These are phyloP conservation scores for Mallotus villosus DNA, from an alignment of 2,797 vertebrate species.

Conservation along the genomic window DNA sequence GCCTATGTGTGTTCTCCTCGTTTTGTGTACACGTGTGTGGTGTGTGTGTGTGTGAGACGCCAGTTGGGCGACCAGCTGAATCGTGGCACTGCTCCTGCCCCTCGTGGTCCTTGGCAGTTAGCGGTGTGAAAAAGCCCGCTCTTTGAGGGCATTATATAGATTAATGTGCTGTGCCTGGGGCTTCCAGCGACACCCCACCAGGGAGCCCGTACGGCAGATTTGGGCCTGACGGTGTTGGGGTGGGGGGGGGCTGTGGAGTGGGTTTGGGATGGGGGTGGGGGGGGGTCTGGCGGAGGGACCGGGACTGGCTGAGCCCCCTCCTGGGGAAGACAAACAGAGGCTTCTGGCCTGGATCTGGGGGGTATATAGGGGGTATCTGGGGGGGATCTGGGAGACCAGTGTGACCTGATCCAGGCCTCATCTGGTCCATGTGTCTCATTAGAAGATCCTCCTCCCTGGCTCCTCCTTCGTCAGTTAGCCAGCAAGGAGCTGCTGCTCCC, in stretches of 20 bases:
- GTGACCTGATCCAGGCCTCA: conserved; percentile 53
- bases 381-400: conserved; percentile 46
- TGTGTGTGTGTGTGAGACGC: conserved; percentile 44
- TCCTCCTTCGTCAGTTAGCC: conserved; percentile 11
- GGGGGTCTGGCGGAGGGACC: conserved; percentile 27
- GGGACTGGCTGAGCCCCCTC: conserved; percentile 51
- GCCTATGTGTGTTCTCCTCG: conserved; percentile 4
- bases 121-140: conserved; percentile 80
- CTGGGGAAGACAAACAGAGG: conserved; percentile 60
- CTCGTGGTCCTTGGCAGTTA: conserved; percentile 76
- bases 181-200: conserved; percentile 66
- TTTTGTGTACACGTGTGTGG: conserved; percentile 12
- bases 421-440: conserved; percentile 54
- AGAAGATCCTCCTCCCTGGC: conserved; percentile 40
- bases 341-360: conserved; percentile 61
- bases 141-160: conserved; percentile 85
- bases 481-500: conserved; percentile 16
- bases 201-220: conserved; percentile 65
- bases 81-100: conserved; percentile 74
- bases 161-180: conserved; percentile 78
- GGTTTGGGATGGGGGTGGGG: neutral
- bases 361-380: conserved; percentile 23
- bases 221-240: conserved; percentile 46
- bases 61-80: conserved; percentile 80
- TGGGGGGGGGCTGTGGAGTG: conserved; percentile 8